phyloP scores from a whole-genome alignment of 2,797 vertebrate genomes.

The Chloroceryle amazona region DNA sequence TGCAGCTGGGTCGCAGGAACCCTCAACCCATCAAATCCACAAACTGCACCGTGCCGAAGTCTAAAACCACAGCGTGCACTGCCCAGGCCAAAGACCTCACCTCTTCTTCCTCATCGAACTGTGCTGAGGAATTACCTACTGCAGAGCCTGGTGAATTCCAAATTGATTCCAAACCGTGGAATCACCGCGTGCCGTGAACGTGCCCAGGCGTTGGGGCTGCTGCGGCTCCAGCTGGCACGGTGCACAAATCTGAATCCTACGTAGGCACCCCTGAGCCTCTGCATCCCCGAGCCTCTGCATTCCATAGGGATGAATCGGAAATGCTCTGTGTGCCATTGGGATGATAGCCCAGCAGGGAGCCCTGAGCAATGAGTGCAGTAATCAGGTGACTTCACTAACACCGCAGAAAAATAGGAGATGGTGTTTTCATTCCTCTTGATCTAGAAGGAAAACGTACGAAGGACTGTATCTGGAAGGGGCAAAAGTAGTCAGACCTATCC shows the following conservation, averaged over 20 bases:
- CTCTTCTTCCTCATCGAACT: background rate
- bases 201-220: background rate
- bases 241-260: background rate
- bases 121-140: background rate
- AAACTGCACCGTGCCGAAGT: constrained; percentile 75
- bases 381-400: constrained; percentile 17
- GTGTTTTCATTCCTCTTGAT: background rate
- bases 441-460: background rate
- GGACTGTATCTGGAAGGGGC: background rate
- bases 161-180: background rate
- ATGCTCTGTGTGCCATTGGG: background rate
- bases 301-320: background rate
- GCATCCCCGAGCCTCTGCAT: background rate
- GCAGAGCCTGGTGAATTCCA: background rate
- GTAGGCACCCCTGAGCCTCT: background rate
- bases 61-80: constrained; percentile 73
- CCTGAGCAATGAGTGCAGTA: background rate
- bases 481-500: background rate
- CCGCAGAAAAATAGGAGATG: background rate
- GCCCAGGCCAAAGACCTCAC: background rate
- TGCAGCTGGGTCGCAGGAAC: background rate
- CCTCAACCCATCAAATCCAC: constrained; percentile 58
- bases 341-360: background rate
- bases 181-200: background rate
- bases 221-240: background rate